Evolutionary conservation across 2,797 vertebrate genomes (phyloP).

Genomic region (Leptatherina wallacei): DNA sequence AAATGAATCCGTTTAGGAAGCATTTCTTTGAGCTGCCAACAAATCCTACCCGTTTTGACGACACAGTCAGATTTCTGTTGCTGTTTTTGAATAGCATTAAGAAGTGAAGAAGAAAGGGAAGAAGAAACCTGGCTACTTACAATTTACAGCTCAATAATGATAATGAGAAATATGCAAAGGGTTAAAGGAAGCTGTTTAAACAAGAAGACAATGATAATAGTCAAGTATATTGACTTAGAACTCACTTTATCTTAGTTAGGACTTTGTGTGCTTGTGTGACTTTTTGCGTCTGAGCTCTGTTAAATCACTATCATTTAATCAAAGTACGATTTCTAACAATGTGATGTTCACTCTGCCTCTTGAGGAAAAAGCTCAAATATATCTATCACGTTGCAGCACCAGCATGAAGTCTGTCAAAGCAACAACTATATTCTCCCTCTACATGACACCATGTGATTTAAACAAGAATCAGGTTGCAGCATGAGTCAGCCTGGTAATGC

Average conservation of each 20-base stretch:
- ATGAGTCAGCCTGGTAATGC: neutral
- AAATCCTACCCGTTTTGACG: neutral
- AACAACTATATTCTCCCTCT: conserved; percentile 2
- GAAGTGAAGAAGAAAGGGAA: neutral
- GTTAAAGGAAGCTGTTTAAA: conserved; percentile 3
- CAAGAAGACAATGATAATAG: neutral
- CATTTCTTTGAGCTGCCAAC: neutral
- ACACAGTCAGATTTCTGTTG: neutral
- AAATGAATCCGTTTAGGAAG: neutral
- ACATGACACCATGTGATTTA: neutral
- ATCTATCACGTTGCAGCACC: neutral
- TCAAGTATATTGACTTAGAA: neutral
- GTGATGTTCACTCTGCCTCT: neutral
- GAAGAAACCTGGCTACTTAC: neutral
- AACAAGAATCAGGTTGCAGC: neutral
- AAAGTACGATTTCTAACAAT: conserved; percentile 9
- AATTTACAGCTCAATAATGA: neutral
- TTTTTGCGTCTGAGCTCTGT: conserved; percentile 7
- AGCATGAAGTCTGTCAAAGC: neutral
- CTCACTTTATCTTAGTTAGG: neutral
- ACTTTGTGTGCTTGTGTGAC: neutral
- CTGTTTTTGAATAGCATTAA: neutral
- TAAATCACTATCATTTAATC: neutral
- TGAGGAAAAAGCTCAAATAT: neutral
- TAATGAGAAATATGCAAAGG: neutral